Evolutionary conservation across 1,140 invertebrate species (phyloP), one percentile per base, ranked within the genome.

Genomic region (Platyura marginata): DNA sequence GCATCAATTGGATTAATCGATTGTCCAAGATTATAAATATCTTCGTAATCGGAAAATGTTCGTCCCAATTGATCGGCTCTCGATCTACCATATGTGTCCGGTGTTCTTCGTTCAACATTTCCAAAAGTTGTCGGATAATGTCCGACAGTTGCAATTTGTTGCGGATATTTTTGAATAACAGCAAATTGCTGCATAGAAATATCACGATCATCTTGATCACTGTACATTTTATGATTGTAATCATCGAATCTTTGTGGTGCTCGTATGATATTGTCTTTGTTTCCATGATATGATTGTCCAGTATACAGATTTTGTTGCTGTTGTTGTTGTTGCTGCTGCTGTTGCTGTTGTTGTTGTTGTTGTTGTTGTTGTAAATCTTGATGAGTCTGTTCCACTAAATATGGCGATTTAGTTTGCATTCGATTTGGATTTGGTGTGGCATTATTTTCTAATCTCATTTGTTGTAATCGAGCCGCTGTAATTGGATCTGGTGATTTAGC

Each of bases 21-120:
- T 40, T 56, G 55, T 2, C 53, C 52, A 46, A 60, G 52, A 21
- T 67, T 65, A 47, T 85, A 85, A 22, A 85, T 72, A 51, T 86
- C 82, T 65, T 86, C 81, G 54, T 86, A 87, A 51, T 87, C 82
- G 0, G 72, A 72, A 42, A 66, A 60, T 44, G 69, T 64, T 8
- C 64, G 60, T 47, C 62, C 64, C 41, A 51, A 47, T 16, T 59
- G 49, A 46, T 62, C 59, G n/a, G 63, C 58, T 33, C 62, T 71
- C 13, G 78, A 78, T 35, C 81, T 63, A 0, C 81, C 79, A 50
- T 87, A 87, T 13, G 80, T 78, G 52, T 88, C 84, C 0, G 83
- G 83, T 6, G 81, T 86, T 46, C 81, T 66, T 48, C 81, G 67
- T 55, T 86, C 82, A 8, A 39, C 41, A 44, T 40, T 44, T 8